Evolutionary conservation across 2,113 vertebrate genomes (phyloP).

Genomic region (Sorex araneus): DNA sequence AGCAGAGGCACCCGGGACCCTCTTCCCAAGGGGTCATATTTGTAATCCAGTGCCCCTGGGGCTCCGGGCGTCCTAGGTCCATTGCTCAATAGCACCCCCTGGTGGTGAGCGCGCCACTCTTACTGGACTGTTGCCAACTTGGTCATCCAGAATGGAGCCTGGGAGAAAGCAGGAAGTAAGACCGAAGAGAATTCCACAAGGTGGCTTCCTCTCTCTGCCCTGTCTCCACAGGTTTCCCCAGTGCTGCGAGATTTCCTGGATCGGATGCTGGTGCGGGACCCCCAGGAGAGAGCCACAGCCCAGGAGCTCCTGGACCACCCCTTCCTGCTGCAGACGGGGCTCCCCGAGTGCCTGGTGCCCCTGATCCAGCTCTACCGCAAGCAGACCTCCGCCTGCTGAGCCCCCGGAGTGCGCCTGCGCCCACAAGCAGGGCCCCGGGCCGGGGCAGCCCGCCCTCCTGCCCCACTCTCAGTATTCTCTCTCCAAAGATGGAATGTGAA

Average conservation of each 20-base stretch:
- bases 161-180: conserved; percentile 44
- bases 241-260: conserved; percentile 98
- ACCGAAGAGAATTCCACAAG: conserved; percentile 3
- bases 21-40: not conserved
- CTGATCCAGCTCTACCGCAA: conserved; percentile 98
- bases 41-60: not conserved
- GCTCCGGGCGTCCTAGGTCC: not conserved
- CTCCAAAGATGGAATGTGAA: conserved; percentile 86
- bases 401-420: not conserved
- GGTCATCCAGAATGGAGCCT: not conserved
- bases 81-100: conserved; percentile 16
- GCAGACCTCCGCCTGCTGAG: conserved; percentile 91
- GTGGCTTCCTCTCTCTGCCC: not conserved
- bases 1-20: too few relatives aligned
- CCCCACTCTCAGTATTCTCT: conserved; percentile 79
- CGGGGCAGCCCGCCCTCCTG: conserved; percentile 13
- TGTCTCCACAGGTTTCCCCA: conserved; percentile 93
- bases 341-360: conserved; percentile 97
- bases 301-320: conserved; percentile 97
- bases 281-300: conserved; percentile 94
- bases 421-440: conserved; percentile 51
- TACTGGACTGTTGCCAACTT: not conserved
- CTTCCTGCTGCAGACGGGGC: conserved; percentile 97
- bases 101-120: not conserved
- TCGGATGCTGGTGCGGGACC: conserved; percentile 96